Evolutionary conservation across 1,140 invertebrate species (phyloP).

Genomic region (Eupristina koningsbergeri): DNA sequence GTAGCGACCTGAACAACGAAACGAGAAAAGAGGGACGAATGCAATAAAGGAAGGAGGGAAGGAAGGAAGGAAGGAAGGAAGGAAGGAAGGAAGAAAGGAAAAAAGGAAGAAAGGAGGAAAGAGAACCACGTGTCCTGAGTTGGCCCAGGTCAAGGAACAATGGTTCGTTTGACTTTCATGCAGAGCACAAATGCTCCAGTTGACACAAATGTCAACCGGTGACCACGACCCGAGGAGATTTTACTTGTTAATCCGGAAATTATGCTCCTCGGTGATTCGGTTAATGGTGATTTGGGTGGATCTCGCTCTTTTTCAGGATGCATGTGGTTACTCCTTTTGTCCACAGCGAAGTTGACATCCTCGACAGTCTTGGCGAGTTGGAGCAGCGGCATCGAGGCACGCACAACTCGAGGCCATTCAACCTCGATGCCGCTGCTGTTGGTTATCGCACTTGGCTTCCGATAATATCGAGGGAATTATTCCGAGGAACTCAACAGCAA

Average conservation of each 20-base stretch:
- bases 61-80: no score
- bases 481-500: neutral
- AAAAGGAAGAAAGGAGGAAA: no score
- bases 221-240: neutral
- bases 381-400: neutral
- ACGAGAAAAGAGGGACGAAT: constrained; percentile 65
- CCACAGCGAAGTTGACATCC: neutral
- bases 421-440: neutral
- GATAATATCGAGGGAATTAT: neutral
- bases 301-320: neutral
- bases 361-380: neutral
- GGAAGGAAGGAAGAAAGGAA: no score
- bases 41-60: no score
- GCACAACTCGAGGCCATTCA: neutral
- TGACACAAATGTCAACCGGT: neutral
- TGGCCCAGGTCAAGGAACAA: constrained; percentile 74
- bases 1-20: neutral
- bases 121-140: no score
- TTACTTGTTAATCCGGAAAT: neutral
- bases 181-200: neutral
- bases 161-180: constrained; percentile 71
- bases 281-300: no score
- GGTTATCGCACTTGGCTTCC: neutral
- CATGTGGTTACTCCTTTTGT: no score
- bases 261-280: neutral